phyloP scores from a whole-genome alignment of 2,797 vertebrate genomes.

The Argyrosomus regius region DNA sequence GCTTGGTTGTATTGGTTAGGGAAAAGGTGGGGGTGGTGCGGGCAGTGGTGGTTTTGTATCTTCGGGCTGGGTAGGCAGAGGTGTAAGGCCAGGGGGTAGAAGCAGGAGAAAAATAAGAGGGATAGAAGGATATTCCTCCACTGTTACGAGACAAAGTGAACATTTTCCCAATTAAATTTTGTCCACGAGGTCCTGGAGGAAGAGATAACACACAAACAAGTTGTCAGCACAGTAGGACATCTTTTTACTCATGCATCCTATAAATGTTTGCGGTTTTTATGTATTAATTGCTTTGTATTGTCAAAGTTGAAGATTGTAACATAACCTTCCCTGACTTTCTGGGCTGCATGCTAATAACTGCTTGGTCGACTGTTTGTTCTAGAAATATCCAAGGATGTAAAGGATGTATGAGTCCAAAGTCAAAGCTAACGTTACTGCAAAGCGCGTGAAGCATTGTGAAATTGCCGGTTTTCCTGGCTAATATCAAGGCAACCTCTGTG shows the following conservation, averaged over 20 bases:
- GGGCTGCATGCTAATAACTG: too few species aligned
- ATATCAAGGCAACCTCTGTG: too few species aligned
- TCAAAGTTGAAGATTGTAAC: too few species aligned
- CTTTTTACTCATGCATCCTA: not conserved
- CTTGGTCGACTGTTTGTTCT: too few species aligned
- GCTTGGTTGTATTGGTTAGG: not conserved
- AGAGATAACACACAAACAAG: not conserved
- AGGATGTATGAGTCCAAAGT: too few species aligned
- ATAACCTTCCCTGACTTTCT: too few species aligned
- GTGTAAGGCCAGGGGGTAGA: rapidly evolving
- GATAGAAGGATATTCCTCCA: conserved; percentile 45
- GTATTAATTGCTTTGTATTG: too few species aligned
- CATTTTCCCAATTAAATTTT: conserved; percentile 61
- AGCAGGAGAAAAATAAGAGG: not conserved
- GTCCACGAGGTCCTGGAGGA: conserved; percentile 15
- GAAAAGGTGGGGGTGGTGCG: not conserved
- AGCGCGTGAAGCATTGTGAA: too few species aligned
- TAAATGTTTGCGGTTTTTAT: not conserved
- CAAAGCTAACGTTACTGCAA: too few species aligned
- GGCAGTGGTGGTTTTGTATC: not conserved
- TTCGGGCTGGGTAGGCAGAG: not conserved
- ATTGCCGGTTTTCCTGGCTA: too few species aligned
- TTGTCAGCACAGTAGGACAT: not conserved
- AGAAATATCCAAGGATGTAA: too few species aligned
- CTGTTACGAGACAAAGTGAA: conserved; percentile 28